These are phyloP conservation scores for Macrotus californicus DNA, from an alignment of 2,113 vertebrate genomes.

Conservation along the genomic window DNA sequence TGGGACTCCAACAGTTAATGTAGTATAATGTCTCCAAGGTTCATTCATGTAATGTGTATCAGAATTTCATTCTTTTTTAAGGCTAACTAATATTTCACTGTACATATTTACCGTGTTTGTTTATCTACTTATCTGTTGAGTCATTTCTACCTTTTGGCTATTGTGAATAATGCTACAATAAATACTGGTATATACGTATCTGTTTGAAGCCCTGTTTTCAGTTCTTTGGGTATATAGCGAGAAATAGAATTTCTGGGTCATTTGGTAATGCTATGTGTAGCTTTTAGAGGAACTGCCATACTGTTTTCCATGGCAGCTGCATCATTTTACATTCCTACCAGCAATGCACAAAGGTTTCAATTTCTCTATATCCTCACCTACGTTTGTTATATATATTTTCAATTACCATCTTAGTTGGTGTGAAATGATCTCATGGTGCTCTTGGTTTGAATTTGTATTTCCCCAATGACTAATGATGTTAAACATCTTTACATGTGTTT, in stretches of 20 bases:
- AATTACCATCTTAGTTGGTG: background rate
- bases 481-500: background rate
- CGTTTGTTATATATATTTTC: background rate
- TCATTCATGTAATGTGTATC: background rate
- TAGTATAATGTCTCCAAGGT: background rate
- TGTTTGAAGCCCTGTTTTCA: background rate
- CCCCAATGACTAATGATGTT: background rate
- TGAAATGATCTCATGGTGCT: background rate
- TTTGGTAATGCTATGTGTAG: background rate
- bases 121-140: conserved; percentile 5
- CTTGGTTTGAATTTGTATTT: conserved; percentile 25
- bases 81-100: background rate
- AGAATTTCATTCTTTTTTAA: conserved; percentile 24
- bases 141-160: background rate
- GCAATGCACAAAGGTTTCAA: background rate
- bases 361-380: background rate
- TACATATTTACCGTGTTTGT: background rate
- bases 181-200: background rate
- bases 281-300: background rate
- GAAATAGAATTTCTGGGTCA: background rate
- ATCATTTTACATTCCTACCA: background rate
- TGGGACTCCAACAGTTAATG: no score
- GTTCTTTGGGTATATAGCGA: background rate
- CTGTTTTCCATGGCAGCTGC: background rate
- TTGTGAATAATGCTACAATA: background rate